Evolutionary conservation across 2,888 invertebrate genomes (phyloP).

Genomic region (Gordius sp.): DNA sequence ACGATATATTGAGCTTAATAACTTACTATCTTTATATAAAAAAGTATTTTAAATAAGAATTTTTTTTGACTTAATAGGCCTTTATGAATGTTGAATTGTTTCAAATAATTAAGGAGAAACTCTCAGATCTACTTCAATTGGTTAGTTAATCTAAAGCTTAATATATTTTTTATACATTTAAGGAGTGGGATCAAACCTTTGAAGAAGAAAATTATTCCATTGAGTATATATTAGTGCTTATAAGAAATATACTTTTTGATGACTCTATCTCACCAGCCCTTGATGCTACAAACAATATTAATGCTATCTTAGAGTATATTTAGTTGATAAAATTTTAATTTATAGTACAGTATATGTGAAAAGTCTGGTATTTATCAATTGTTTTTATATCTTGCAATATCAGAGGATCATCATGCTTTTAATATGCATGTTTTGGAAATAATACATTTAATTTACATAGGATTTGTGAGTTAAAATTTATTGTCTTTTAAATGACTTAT

Average conservation of each 20-base stretch:
- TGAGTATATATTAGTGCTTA: background rate
- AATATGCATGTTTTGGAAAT: conserved; percentile 11
- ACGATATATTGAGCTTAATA: background rate
- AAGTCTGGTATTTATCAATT: background rate
- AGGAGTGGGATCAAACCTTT: conserved; percentile 6
- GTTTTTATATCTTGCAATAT: background rate
- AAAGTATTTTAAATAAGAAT: background rate
- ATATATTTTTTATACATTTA: background rate
- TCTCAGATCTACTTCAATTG: too few species aligned
- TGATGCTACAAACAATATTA: too few species aligned
- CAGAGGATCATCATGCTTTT: background rate
- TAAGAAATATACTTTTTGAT: background rate
- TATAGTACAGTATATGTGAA: background rate
- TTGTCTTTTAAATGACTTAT: background rate
- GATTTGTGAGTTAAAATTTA: background rate
- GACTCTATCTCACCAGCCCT: too few species aligned
- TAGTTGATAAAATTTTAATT: background rate
- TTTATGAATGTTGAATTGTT: background rate
- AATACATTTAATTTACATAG: background rate
- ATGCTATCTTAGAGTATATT: too few species aligned
- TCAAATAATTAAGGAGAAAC: background rate
- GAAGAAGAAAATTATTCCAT: background rate
- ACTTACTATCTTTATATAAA: background rate
- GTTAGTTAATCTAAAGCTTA: background rate
- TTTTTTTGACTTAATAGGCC: conserved; percentile 5